Evolutionary conservation across 2,113 vertebrate species (phyloP), one percentile per base, ranked within the genome.

Genomic region (Thomomys bottae): DNA sequence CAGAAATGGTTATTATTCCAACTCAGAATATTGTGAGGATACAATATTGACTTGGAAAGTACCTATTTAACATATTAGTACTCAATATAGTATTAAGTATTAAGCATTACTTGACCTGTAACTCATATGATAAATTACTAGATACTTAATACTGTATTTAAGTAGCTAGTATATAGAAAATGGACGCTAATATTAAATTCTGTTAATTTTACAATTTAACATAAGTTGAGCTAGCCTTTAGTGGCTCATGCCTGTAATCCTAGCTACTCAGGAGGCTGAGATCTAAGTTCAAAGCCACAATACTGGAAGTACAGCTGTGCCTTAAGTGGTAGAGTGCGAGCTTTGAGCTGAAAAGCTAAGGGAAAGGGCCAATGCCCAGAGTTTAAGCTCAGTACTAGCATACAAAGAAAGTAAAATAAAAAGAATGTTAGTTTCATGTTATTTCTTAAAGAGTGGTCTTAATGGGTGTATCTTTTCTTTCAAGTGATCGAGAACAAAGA

Each of bases 401-500:
- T n/a, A n/a, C 49, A 54, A 54, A 54, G 11, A 54, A 54, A 54
- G 11, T 54, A 54, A 54, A 54, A 91, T 3, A 87, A 71, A 24
- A 42, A 49, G 0, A 49, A 23, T 78, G 3, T 78, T 34, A 64
- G 30, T 72, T 79, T 3, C 85, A 54, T 86, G 40, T 15, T 40
- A 82, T 38, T 77, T 54, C 9, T 80, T 40, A 72, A 72, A 54
- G 54, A 54, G 3, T 1, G 2, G 0, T 72, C 90, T 45, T 96
- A 81, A 96, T 20, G 0, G 1, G 49, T 4, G 49, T 54, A 54
- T 54, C 49, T 54, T 95, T 92, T 87, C 4, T 94, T 91, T 94
- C 0, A 90, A 99, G 99, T 26, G 99, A 99, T 78, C 98, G 99
- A 40, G 98, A 99, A 84, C 99, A 99, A 97, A 97, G 98, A 77